phyloP scores from a whole-genome alignment of 1,140 invertebrate genomes.

The Venustaconcha ellipsiformis region DNA sequence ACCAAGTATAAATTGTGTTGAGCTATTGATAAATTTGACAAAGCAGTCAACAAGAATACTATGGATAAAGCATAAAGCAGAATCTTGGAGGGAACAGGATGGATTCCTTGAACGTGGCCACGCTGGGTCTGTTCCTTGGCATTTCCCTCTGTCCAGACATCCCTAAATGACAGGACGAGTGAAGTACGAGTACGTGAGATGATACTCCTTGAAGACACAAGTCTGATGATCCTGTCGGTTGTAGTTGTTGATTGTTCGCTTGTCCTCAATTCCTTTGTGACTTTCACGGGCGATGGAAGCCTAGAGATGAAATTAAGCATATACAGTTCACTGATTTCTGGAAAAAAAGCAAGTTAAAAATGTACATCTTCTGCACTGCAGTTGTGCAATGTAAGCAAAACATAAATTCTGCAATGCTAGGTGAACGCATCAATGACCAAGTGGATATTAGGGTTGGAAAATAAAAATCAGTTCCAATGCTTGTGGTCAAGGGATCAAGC shows the following conservation, averaged over 20 bases:
- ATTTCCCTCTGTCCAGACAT: constrained; percentile 35
- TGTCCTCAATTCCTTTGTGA: constrained; percentile 54
- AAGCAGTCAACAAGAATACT: not conserved
- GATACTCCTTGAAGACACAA: constrained; percentile 92
- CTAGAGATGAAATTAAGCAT: constrained; percentile 67
- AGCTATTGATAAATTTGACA: not conserved
- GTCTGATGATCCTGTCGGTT: constrained; percentile 82
- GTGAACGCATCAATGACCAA: too few relatives aligned
- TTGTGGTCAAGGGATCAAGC: too few relatives aligned
- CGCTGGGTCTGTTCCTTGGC: not conserved
- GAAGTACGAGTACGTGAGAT: constrained; percentile 92
- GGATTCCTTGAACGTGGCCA: not conserved
- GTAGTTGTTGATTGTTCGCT: constrained; percentile 54
- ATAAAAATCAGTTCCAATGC: too few relatives aligned
- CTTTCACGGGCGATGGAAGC: constrained; percentile 79
- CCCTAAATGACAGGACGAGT: constrained; percentile 66
- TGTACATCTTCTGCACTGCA: too few relatives aligned
- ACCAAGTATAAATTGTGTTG: not conserved
- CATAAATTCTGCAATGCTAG: too few relatives aligned
- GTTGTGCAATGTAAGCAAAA: too few relatives aligned
- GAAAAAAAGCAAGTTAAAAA: too few relatives aligned
- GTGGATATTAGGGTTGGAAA: too few relatives aligned
- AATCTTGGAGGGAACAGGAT: not conserved
- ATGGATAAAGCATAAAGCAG: not conserved
- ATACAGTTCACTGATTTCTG: too few relatives aligned